phyloP scores from a whole-genome alignment of 2,797 vertebrate genomes.

The Harpagifer antarcticus region DNA sequence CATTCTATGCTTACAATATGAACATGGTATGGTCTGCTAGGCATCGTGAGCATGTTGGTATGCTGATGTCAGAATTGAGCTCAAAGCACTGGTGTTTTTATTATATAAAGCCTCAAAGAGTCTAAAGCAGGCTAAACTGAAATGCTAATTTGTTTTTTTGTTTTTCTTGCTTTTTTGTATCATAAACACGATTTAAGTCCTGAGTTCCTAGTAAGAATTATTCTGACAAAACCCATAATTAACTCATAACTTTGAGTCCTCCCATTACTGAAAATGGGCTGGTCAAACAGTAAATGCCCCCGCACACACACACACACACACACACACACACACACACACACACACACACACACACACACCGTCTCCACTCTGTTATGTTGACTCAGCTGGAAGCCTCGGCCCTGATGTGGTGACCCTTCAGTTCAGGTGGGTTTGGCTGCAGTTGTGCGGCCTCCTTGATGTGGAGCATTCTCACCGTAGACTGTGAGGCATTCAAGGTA shows the following conservation, averaged over 20 bases:
- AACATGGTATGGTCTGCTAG: not conserved
- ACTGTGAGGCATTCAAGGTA: constrained; percentile 73
- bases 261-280: constrained; percentile 50
- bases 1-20: not conserved
- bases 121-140: no score
- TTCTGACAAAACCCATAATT: constrained; percentile 29
- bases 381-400: constrained; percentile 79
- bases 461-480: constrained; percentile 70
- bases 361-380: constrained; percentile 77
- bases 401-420: constrained; percentile 72
- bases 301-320: constrained; percentile 12
- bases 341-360: constrained; percentile 36
- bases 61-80: not conserved
- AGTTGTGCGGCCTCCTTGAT: constrained; percentile 77
- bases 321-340: constrained; percentile 25
- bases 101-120: no score
- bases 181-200: not conserved
- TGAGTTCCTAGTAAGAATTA: constrained; percentile 7
- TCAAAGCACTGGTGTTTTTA: not conserved
- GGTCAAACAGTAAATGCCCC: constrained; percentile 26
- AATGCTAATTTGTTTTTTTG: no score
- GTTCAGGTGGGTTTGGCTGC: constrained; percentile 74
- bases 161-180: no score
- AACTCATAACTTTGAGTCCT: constrained; percentile 42
- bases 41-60: not conserved